A percentile compares a stretch with the other conserved stretches of the same genome.
Evolutionary conservation across 2,797 vertebrate genomes (phyloP).

Genomic region (Centroberyx gerrardi): DNA sequence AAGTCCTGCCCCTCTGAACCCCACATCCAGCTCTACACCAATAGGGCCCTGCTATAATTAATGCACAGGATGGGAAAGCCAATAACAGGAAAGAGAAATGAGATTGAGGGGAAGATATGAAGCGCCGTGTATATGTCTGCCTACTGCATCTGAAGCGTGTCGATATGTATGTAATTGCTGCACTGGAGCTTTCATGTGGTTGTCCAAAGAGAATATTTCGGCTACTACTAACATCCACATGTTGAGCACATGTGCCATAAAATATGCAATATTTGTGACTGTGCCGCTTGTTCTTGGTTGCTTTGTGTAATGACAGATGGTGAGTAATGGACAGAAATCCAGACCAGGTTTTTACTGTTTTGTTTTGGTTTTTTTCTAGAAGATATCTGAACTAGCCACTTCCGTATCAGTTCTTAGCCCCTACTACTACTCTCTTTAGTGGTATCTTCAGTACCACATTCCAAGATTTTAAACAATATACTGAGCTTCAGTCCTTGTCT

Average conservation of each 20-base stretch:
- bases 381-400: not conserved
- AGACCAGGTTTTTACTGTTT: conserved; percentile 46
- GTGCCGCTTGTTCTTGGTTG: conserved; percentile 34
- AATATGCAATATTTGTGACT: conserved; percentile 63
- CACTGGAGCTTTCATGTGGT: conserved; percentile 75
- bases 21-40: conserved; percentile 41
- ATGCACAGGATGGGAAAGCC: conserved; percentile 74
- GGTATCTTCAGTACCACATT: conserved; percentile 26
- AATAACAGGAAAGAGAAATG: conserved; percentile 75
- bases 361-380: not conserved
- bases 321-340: conserved; percentile 49
- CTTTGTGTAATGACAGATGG: conserved; percentile 55
- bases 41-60: conserved; percentile 69
- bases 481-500: conserved; percentile 40
- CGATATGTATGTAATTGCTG: conserved; percentile 82
- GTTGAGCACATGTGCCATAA: conserved; percentile 74
- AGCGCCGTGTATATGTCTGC: conserved; percentile 53
- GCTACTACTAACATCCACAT: conserved; percentile 64
- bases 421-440: conserved; percentile 2
- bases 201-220: conserved; percentile 50
- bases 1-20: conserved; percentile 58
- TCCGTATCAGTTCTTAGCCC: too few relatives aligned
- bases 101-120: conserved; percentile 76
- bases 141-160: conserved; percentile 76
- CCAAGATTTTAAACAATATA: conserved; percentile 62